phyloP scores from a whole-genome alignment of 2,797 vertebrate species.

The Champsocephalus gunnari region DNA sequence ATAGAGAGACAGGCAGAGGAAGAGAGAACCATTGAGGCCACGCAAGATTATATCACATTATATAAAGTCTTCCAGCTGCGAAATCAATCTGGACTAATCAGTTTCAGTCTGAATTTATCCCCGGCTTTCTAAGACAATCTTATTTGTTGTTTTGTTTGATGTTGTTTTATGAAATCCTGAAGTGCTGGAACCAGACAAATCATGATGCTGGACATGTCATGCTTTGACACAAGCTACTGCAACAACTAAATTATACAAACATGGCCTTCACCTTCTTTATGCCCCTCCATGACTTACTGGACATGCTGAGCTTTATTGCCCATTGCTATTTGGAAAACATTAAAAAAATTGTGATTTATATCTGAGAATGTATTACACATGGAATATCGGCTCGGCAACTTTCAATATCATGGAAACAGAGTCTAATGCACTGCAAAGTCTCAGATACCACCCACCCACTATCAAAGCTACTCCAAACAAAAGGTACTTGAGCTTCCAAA shows the following conservation, averaged over 20 bases:
- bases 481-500: constrained; percentile 69
- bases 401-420: constrained; percentile 30
- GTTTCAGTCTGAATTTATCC: neutral
- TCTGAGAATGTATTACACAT: constrained; percentile 3
- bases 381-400: constrained; percentile 29
- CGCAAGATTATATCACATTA: neutral
- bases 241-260: neutral
- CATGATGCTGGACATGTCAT: neutral
- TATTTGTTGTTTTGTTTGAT: neutral
- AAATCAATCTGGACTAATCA: constrained; percentile 5
- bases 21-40: neutral
- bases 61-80: neutral
- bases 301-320: neutral
- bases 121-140: neutral
- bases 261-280: neutral
- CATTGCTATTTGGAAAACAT: neutral
- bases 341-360: neutral
- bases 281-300: neutral
- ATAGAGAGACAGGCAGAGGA: neutral
- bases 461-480: constrained; percentile 66
- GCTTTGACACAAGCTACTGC: neutral
- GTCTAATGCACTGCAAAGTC: constrained; percentile 38
- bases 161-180: constrained; percentile 2
- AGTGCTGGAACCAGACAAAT: neutral
- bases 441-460: constrained; percentile 44